phyloP scores from a whole-genome alignment of 1,140 invertebrate species.

The Lineus longissimus region DNA sequence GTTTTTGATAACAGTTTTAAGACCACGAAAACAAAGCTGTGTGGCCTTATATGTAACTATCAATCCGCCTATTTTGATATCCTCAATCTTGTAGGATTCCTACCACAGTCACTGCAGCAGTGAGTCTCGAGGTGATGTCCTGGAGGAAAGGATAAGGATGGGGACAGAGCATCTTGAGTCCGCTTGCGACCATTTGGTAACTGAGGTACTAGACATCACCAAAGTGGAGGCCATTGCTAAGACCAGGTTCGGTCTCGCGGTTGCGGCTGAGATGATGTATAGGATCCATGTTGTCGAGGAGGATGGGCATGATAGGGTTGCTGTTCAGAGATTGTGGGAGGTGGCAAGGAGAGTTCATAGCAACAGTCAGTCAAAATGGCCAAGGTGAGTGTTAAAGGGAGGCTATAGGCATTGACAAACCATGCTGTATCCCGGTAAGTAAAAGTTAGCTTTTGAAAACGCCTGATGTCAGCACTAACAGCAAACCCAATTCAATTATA shows the following conservation, averaged over 20 bases:
- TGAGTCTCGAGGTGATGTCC: slow-evolving; percentile 15
- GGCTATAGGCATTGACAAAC: too few relatives aligned
- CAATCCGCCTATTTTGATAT: too few relatives aligned
- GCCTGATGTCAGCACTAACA: too few relatives aligned
- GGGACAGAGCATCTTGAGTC: slow-evolving; percentile 2
- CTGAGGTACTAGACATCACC: slow-evolving; percentile 10
- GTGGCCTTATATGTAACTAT: too few relatives aligned
- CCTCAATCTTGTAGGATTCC: too few relatives aligned
- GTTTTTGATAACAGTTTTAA: too few relatives aligned
- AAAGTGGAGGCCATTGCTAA: slow-evolving; percentile 26
- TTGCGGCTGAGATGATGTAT: slow-evolving; percentile 23
- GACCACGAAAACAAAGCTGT: too few relatives aligned
- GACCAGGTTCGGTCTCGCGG: slow-evolving; percentile 24
- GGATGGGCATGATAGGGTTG: slow-evolving; percentile 5
- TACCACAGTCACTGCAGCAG: too few relatives aligned
- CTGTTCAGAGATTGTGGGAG: slow-evolving; percentile 14
- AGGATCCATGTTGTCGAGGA: slow-evolving; percentile 8
- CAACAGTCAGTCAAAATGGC: slow-evolving; percentile 19
- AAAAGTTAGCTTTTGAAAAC: too few relatives aligned
- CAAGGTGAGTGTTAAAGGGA: too few relatives aligned
- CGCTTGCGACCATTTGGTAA: neutral
- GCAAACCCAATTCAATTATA: too few relatives aligned
- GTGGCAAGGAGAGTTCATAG: slow-evolving; percentile 22
- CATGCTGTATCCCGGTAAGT: too few relatives aligned
- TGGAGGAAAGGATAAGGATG: slow-evolving; percentile 4